Base-by-base conservation (phyloP, 2,797 vertebrate species). In the Benthosema pterotum region DNA sequence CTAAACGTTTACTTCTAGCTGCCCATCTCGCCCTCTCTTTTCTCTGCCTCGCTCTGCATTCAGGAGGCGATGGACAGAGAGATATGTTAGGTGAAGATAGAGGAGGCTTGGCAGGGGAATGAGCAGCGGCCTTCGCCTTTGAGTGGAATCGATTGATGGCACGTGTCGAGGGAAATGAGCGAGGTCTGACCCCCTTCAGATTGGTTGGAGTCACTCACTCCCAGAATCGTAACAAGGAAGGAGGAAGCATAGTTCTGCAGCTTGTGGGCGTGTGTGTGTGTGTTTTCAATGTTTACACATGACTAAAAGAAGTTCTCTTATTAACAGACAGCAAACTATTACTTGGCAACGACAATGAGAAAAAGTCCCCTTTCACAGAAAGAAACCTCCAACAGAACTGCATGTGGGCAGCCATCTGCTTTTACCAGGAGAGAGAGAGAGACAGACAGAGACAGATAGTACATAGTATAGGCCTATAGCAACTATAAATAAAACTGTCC, bases 121-220 rank as follows among this genome's bases (percentile, higher is more conserved):
- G 77, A 74, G 75, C 69, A 1, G 55, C 15, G 8, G 80, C 75
- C 69, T 75, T 82, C 60, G 46, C 74, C 72, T 83, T 42, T 74
- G 83, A 87, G 79, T 79, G 73, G 59, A 85, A 88, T 89, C 76
- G 82, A 89, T 90, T 52, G 73, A 75, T 78, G 61, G 79, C 83
- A 74, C 75, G 73, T 78, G 81, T 80, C 61, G 38, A 77, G 77
- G 87, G 82, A 90, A 86, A 88, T 84, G 78, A 84, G 83, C 74
- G 72, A 53, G 71, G 77, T 74, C 78, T 86, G 81, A 81, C 83
- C 82, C 59, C 74, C 79, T 8, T 60, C 3, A 54, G 72, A 75
- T 62, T 55, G 81, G 74, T 65, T 77, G 65, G 61, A 61, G 59
- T 75, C 68, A 28, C 45, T 84, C 83, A 73, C 19, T 8, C 59